phyloP scores from a whole-genome alignment of 2,888 invertebrate species.

The Volucella inflata region DNA sequence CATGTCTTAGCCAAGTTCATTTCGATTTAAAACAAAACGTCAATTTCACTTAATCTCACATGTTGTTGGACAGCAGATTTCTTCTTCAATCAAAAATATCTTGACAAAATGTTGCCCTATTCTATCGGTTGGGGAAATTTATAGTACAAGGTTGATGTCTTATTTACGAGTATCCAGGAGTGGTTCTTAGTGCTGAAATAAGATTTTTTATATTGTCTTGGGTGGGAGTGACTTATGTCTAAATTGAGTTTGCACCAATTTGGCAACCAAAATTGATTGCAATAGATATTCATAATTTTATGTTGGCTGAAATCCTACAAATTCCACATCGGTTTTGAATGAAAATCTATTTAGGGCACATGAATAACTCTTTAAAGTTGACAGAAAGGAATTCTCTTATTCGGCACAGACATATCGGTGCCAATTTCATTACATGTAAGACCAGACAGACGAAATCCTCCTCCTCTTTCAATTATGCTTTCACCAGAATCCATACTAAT shows the following conservation, averaged over 20 bases:
- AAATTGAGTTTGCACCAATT: conserved; percentile 7
- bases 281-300: conserved; percentile 33
- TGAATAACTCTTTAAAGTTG: neutral
- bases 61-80: neutral
- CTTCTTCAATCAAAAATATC: neutral
- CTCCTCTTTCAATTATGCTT: neutral
- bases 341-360: conserved; percentile 13
- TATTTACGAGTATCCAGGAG: no score
- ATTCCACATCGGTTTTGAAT: neutral
- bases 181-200: neutral
- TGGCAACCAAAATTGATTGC: conserved; percentile 6
- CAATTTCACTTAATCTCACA: conserved; percentile 7
- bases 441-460: neutral
- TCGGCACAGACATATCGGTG: conserved; percentile 15
- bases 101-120: neutral
- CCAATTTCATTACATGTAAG: neutral
- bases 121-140: conserved; percentile 4
- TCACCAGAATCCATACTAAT: neutral
- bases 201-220: neutral
- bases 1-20: neutral
- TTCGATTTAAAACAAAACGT: conserved; percentile 23
- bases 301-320: neutral
- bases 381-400: conserved; percentile 2
- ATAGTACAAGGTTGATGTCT: neutral
- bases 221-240: conserved; percentile 3